A percentile compares a stretch with the other conserved stretches of the same genome.
Evolutionary conservation across 1,140 invertebrate species (phyloP).

Genomic region (Matsumurasca onukii): DNA sequence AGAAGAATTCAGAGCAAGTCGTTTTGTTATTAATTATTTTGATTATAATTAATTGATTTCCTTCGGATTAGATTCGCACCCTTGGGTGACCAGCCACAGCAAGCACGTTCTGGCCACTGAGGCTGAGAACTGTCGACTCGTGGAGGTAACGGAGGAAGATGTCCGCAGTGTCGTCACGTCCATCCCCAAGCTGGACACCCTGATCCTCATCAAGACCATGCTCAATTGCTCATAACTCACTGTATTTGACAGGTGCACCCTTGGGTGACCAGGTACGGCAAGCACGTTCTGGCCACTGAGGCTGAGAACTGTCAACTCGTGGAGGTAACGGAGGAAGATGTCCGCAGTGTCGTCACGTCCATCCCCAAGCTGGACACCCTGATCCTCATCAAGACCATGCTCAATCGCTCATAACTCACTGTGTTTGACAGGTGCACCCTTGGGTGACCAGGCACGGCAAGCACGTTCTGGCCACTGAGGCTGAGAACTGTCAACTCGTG

Average conservation of each 20-base stretch:
- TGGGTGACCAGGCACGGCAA: conserved; percentile 83
- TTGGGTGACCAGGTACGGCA: conserved; percentile 85
- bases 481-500: conserved; percentile 87
- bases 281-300: conserved; percentile 73
- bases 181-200: conserved; percentile 90
- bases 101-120: conserved; percentile 72
- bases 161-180: conserved; percentile 85
- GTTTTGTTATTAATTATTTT: no score
- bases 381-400: conserved; percentile 92
- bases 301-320: conserved; percentile 88
- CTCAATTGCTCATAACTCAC: no score
- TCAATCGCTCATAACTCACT: no score
- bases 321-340: conserved; percentile 92
- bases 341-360: conserved; percentile 83
- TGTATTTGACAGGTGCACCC: no score
- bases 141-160: conserved; percentile 94
- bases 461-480: conserved; percentile 72
- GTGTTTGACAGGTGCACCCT: no score
- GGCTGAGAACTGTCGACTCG: conserved; percentile 85
- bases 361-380: conserved; percentile 93
- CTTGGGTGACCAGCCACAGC: conserved; percentile 86
- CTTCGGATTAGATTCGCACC: no score
- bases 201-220: conserved; percentile 94
- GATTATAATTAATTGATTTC: no score
- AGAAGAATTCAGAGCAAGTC: no score